Percentiles rank a stretch among this genome's conserved stretches.
These are phyloP conservation scores for Phanerotoma sp. DNA, from an alignment of 2,888 invertebrate species.

Conservation along the genomic window DNA sequence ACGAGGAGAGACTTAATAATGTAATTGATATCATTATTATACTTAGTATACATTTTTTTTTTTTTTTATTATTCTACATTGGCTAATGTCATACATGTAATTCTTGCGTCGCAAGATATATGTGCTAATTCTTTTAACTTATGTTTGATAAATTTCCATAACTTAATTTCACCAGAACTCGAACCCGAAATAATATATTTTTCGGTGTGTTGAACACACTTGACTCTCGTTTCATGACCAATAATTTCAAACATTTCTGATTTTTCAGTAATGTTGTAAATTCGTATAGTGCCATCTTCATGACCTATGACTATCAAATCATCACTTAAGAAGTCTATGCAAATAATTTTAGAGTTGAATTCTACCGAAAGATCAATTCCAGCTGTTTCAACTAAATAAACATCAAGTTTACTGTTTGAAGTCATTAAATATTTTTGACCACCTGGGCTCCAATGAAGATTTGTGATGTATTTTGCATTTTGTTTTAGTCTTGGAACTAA, in stretches of 20 bases:
- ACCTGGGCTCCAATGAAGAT: slow-evolving; percentile 70
- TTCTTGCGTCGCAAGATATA: slow-evolving; percentile 65
- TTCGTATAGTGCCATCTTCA: slow-evolving; percentile 71
- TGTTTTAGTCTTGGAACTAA: slow-evolving; percentile 60
- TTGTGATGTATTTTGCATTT: slow-evolving; percentile 47
- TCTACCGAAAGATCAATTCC: slow-evolving; percentile 69
- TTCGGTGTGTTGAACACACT: slow-evolving; percentile 64
- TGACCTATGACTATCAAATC: slow-evolving; percentile 69
- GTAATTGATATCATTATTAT: slow-evolving; percentile 39
- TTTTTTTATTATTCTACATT: slow-evolving; percentile 10
- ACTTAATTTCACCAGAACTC: slow-evolving; percentile 77
- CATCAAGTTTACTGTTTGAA: slow-evolving; percentile 71
- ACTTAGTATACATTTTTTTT: slow-evolving; percentile 18
- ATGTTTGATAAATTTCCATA: slow-evolving; percentile 63
- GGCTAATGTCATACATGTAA: slow-evolving; percentile 71
- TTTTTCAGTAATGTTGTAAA: slow-evolving; percentile 62
- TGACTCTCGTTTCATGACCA: slow-evolving; percentile 70
- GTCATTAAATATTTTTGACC: slow-evolving; percentile 77
- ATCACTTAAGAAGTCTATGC: slow-evolving; percentile 67
- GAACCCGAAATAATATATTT: slow-evolving; percentile 70
- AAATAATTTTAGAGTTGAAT: slow-evolving; percentile 70
- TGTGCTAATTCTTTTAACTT: slow-evolving; percentile 53
- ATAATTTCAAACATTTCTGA: slow-evolving; percentile 52
- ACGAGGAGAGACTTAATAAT: too few species aligned
- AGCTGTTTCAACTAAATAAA: slow-evolving; percentile 80